Evolutionary conservation across 2,888 invertebrate genomes (phyloP), one percentile per base, ranked within the genome.

Genomic region (Tholera decimalis): DNA sequence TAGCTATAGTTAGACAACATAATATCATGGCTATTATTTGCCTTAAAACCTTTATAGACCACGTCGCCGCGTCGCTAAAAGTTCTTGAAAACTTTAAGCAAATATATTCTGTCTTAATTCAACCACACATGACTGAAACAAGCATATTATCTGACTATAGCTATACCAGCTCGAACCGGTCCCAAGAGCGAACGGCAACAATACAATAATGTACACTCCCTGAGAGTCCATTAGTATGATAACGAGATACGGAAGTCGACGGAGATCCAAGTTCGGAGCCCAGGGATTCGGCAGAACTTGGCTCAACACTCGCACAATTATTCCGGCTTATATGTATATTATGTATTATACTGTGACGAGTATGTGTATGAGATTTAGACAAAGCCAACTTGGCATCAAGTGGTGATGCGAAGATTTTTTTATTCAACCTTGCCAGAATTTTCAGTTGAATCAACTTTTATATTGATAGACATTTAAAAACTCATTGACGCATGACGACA

Each of bases 161-260:
- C 59, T 50, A 72, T 72, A 69, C 64, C 68, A 78, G 79, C 75
- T 74, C 24, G 33, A 77, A 83, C 78, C 41, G 50, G 49, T 68
- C 76, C 75, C 78, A 30, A 49, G 54, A 73, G 73, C 73, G 49
- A 67, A 49, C 61, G 44, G 56, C 69, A 83, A 87, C 83, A 87
- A 86, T 88, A 82, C 81, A 83, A 82, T 80, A 81, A 81, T 81
- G 83, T 82, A 84, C 85, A 82, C 82, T 85, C 85, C 90, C 85
- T 73, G 73, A 77, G 88, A 86, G 85, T 79, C 89, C 89, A 92
- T 92, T 92, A 92, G 86, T 85, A 90, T 89, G 87, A 85, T 89
- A 90, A 91, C 86, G 83, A 86, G 83, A 83, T 83, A 81, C 84
- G 83, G 79, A 80, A 84, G 79, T 78, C 64, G 78, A 70, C 57